Conservation (phyloP, 2,113 vertebrate genomes). For the Romanogobio albipinnatus region DNA sequence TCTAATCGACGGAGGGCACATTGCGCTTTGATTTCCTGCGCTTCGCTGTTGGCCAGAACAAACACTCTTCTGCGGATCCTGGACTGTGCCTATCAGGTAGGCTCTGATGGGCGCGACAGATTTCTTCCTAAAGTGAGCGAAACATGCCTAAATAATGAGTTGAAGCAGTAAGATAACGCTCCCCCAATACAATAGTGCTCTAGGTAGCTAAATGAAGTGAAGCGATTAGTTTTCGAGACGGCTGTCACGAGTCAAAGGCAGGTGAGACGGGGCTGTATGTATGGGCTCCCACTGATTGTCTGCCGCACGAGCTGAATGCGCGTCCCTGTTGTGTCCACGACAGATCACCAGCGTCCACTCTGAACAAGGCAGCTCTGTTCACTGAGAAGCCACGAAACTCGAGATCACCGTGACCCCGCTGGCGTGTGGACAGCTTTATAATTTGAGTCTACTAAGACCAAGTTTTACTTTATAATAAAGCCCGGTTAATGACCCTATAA, state of each 20-base stretch:
- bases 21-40: slow-evolving; percentile 76
- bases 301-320: slow-evolving; percentile 54
- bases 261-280: slow-evolving; percentile 39
- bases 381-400: slow-evolving; percentile 54
- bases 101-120: background rate
- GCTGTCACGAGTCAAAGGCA: slow-evolving; percentile 42
- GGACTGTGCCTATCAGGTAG: background rate
- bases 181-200: no score
- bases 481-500: background rate
- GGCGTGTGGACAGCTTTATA: slow-evolving; percentile 48
- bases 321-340: slow-evolving; percentile 54
- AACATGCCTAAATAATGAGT: background rate
- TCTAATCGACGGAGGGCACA: slow-evolving; percentile 69
- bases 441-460: background rate
- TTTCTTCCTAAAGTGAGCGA: background rate
- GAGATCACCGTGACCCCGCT: slow-evolving; percentile 56
- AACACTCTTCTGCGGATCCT: background rate
- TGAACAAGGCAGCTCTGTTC: slow-evolving; percentile 64
- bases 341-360: slow-evolving; percentile 51
- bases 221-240: background rate
- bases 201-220: background rate
- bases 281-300: slow-evolving; percentile 47
- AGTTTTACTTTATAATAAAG: background rate
- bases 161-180: background rate
- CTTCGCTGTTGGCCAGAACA: background rate